Base-by-base conservation (phyloP, 2,113 vertebrate species). In the Anoura caudifer region DNA sequence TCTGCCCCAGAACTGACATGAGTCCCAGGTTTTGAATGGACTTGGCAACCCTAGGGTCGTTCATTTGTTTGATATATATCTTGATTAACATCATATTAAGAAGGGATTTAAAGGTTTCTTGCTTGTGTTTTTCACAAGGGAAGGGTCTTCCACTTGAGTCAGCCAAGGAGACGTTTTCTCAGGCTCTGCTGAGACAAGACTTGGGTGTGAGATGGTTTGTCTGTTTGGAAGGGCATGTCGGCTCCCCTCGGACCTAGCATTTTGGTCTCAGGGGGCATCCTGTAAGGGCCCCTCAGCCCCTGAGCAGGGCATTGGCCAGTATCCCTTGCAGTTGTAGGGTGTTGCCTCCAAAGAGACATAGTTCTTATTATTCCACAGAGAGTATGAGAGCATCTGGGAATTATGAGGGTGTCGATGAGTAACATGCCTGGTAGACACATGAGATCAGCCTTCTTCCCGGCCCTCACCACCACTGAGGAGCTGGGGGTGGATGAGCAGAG, bases 391-490 rank as follows among this genome's bases (percentile, higher is more conserved):
- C 54, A 59, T 96, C 93, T 95, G 95, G 96, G 95, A 97, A 95
- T 96, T 89, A 86, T 70, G 94, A 97, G 89, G 52, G 24, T 73
- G 52, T 95, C 94, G 69, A 70, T 98, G 97, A 97, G 93, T 97
- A 97, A 97, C 87, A 54, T 38, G 50, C 69, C 17, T 80, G 56
- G 91, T 84, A 92, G 91, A 97, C 94, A 36, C 91, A 97, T 97
- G 97, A 97, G 91, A 67, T 97, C 97, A 97, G 90, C 73, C 22
- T 56, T 94, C 90, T 95, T 91, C 91, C 88, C 31, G 6, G 41
- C 15, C 38, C 1, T 93, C 20, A 16, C 54, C 86, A 87, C 94
- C 36, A 36, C 73, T 2, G 59, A 80, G 72, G 67, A 95, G n/a
- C 73, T n/a, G 52, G 43, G 77, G 93, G 72, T 43, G 92, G 96